These are phyloP conservation scores for Gerris lacustris DNA, from an alignment of 2,888 invertebrate species.

Conservation along the genomic window DNA sequence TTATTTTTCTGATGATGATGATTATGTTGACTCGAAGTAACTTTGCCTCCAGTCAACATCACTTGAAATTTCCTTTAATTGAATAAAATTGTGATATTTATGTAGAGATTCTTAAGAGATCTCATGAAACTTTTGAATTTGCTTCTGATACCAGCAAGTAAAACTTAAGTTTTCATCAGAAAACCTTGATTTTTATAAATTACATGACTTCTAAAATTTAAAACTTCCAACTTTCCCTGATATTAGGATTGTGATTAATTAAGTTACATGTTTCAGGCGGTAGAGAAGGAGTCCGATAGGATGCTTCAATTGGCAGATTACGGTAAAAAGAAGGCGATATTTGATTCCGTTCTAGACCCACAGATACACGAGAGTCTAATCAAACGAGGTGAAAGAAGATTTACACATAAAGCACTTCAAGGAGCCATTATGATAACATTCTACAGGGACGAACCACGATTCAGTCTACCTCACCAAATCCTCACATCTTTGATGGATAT, in stretches of 20 bases:
- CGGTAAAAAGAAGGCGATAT: constrained; percentile 67
- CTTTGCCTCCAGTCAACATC: too few species aligned
- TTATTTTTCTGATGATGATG: not conserved
- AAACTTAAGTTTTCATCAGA: too few species aligned
- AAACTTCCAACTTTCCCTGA: too few species aligned
- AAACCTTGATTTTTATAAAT: too few species aligned
- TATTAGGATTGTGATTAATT: too few species aligned
- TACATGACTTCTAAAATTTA: too few species aligned
- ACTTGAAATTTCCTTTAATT: too few species aligned
- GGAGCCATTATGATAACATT: constrained; percentile 97
- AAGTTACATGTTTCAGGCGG: constrained; percentile 39
- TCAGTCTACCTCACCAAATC: constrained; percentile 95
- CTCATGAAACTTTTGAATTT: too few species aligned
- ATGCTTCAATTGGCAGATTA: constrained; percentile 58
- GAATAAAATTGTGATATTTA: too few species aligned
- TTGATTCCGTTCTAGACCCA: constrained; percentile 79
- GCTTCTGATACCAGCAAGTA: too few species aligned
- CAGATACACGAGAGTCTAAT: constrained; percentile 70
- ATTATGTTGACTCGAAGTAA: too few species aligned
- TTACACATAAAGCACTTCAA: constrained; percentile 83
- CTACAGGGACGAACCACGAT: constrained; percentile 91
- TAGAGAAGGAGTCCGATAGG: constrained; percentile 49
- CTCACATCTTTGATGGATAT: constrained; percentile 92
- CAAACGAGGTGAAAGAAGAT: constrained; percentile 72
- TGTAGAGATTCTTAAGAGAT: too few species aligned